Percentiles rank a stretch among this genome's conserved stretches.
These are phyloP conservation scores for Enteromius paludinosus DNA, from an alignment of 2,797 vertebrate species.

Conservation along the genomic window DNA sequence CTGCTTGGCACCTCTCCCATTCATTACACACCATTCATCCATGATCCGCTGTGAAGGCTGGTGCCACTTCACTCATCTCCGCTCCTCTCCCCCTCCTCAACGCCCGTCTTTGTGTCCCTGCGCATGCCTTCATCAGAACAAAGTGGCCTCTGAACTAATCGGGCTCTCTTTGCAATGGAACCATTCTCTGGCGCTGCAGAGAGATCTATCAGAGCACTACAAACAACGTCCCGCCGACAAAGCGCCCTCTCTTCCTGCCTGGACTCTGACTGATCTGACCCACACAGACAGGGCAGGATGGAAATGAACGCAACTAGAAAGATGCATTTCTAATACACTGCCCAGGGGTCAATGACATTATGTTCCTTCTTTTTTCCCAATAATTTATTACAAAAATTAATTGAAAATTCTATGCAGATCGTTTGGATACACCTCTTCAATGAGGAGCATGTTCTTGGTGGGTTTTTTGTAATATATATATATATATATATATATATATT, in stretches of 20 bases:
- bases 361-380: not conserved
- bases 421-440: not conserved
- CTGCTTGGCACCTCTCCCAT: constrained; percentile 68
- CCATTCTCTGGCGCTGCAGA: constrained; percentile 63
- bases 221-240: constrained; percentile 41
- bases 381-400: not conserved
- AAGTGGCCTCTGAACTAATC: constrained; percentile 67
- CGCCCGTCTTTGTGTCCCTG: constrained; percentile 67
- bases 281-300: constrained; percentile 19
- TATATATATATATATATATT: not conserved
- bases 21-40: constrained; percentile 65
- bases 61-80: constrained; percentile 57
- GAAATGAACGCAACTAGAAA: not conserved
- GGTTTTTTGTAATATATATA: not conserved
- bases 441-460: not conserved
- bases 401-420: too few relatives aligned
- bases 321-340: not conserved
- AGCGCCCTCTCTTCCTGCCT: constrained; percentile 24
- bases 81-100: constrained; percentile 58
- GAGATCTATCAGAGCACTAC: constrained; percentile 60
- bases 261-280: constrained; percentile 23
- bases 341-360: not conserved
- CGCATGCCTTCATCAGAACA: constrained; percentile 66
- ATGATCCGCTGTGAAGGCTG: constrained; percentile 64
- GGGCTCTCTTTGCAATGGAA: constrained; percentile 59